These are phyloP conservation scores for Drosophila parvula DNA, from an alignment of 1,140 invertebrate genomes.

Conservation along the genomic window DNA sequence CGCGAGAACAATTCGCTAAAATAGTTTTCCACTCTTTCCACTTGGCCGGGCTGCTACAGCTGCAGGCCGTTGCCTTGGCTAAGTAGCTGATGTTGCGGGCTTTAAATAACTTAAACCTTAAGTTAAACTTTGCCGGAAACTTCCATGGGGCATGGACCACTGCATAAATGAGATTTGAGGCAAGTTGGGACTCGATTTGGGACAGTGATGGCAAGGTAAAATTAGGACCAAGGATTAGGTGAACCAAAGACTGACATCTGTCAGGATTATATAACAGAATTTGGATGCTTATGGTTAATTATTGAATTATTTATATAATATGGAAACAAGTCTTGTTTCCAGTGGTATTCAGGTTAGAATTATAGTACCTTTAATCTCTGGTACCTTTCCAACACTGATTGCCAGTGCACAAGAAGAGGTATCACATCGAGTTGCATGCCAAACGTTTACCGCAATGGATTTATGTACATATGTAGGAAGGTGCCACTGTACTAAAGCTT, in stretches of 20 bases:
- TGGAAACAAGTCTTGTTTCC: background rate
- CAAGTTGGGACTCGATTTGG: constrained; percentile 11
- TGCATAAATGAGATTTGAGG: constrained; percentile 19
- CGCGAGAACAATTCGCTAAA: constrained; percentile 36
- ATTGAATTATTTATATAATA: background rate
- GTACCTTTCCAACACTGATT: background rate
- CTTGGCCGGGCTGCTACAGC: constrained; percentile 8
- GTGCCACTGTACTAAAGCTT: background rate
- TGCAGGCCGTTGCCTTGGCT: constrained; percentile 31
- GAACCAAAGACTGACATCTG: background rate
- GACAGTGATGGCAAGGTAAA: background rate
- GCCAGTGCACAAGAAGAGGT: background rate
- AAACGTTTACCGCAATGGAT: constrained; percentile 5
- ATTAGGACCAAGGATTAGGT: background rate
- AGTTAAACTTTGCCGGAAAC: constrained; percentile 42
- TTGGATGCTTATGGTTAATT: background rate
- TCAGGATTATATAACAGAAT: background rate
- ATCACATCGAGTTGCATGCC: background rate
- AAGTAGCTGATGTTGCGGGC: constrained; percentile 50
- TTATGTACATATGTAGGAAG: background rate
- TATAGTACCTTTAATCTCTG: too few species aligned
- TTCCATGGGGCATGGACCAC: constrained; percentile 8
- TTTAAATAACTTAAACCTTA: constrained; percentile 41
- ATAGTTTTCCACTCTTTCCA: constrained; percentile 56
- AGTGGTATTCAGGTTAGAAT: too few species aligned